Conservation (phyloP, 1,140 invertebrate species). For the Melitaea cinxia region DNA sequence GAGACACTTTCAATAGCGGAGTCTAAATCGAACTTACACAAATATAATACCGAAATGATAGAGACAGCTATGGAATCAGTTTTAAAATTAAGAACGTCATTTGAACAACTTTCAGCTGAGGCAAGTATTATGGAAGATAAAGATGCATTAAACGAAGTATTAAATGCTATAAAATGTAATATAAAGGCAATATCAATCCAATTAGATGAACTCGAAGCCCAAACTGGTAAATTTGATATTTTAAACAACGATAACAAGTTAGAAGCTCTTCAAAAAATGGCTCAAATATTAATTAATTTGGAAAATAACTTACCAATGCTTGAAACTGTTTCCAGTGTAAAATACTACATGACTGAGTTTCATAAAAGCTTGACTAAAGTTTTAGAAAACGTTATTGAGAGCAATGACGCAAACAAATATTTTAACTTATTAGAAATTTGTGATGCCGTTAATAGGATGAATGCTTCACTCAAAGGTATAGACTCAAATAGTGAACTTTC, state of each 20-base stretch:
- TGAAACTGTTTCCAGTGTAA: constrained; percentile 48
- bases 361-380: constrained; percentile 75
- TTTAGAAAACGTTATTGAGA: constrained; percentile 75
- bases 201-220: constrained; percentile 52
- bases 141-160: constrained; percentile 45
- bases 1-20: constrained; percentile 65
- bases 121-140: constrained; percentile 50
- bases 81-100: constrained; percentile 64
- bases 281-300: constrained; percentile 76
- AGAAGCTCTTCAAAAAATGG: constrained; percentile 79
- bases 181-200: constrained; percentile 60
- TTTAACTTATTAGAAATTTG: constrained; percentile 66
- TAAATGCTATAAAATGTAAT: constrained; percentile 59
- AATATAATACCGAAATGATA: constrained; percentile 72
- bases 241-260: constrained; percentile 75
- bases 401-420: constrained; percentile 69
- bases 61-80: constrained; percentile 68
- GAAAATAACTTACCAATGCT: constrained; percentile 69
- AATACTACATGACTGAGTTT: constrained; percentile 53
- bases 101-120: constrained; percentile 63
- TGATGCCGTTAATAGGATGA: constrained; percentile 61
- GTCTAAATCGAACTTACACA: constrained; percentile 52
- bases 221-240: constrained; percentile 63
- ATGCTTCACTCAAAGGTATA: constrained; percentile 55
- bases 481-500: constrained; percentile 50